Percentiles rank a stretch among this genome's conserved stretches.
phyloP scores from a whole-genome alignment of 1,140 invertebrate species.

The Drosophila nebulosa region DNA sequence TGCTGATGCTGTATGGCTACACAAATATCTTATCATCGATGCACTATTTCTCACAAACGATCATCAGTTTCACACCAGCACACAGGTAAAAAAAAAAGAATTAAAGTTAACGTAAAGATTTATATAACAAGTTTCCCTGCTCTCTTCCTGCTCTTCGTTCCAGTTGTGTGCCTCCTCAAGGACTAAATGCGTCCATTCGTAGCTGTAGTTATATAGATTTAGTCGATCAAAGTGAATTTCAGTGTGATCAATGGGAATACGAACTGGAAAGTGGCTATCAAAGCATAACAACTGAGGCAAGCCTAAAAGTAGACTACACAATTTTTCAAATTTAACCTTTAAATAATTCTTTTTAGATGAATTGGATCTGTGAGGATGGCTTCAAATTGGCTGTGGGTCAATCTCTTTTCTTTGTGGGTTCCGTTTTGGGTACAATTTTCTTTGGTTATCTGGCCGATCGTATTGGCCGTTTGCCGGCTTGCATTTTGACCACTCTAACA shows the following conservation, averaged over 20 bases:
- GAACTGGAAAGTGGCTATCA: conserved; percentile 81
- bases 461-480: conserved; percentile 83
- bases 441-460: conserved; percentile 84
- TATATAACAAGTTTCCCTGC: neutral
- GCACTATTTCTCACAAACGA: conserved; percentile 83
- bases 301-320: conserved; percentile 45
- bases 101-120: neutral
- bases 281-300: conserved; percentile 83
- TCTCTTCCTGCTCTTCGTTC: neutral
- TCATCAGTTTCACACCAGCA: conserved; percentile 82
- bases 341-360: conserved; percentile 78
- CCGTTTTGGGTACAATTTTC: conserved; percentile 83
- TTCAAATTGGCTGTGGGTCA: conserved; percentile 83
- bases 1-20: conserved; percentile 83
- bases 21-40: conserved; percentile 83
- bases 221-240: conserved; percentile 8
- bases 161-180: conserved; percentile 20
- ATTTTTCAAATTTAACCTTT: neutral
- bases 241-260: conserved; percentile 81
- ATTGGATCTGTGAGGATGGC: conserved; percentile 84
- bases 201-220: conserved; percentile 3
- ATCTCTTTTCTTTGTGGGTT: conserved; percentile 84
- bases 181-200: neutral
- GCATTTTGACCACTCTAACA: conserved; percentile 82
- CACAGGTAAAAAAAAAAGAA: conserved; percentile 81